These are phyloP conservation scores for Pelecanoides urinatrix DNA, from an alignment of 2,113 vertebrate genomes.

Conservation along the genomic window DNA sequence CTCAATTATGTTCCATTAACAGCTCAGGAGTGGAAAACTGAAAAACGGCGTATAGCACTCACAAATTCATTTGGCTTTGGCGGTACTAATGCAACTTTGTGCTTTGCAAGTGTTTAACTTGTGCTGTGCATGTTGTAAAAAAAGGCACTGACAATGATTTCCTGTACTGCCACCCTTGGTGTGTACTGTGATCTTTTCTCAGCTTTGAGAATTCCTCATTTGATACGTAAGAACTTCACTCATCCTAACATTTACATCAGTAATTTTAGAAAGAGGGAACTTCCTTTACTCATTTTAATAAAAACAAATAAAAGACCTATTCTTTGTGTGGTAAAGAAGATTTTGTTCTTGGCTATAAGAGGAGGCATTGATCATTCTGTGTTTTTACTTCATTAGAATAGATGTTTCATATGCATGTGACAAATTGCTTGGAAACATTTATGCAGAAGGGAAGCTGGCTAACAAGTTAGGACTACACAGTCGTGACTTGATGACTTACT, in stretches of 20 bases:
- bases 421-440: not conserved
- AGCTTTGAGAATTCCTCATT: not conserved
- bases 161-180: not conserved
- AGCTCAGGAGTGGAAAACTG: slow-evolving; percentile 83
- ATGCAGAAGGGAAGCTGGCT: not conserved
- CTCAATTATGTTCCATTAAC: slow-evolving; percentile 89
- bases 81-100: slow-evolving; percentile 93
- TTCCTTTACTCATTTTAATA: not conserved
- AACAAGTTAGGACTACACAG: not conserved
- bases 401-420: not conserved
- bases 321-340: not conserved
- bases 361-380: not conserved
- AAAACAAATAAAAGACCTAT: not conserved
- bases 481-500: not conserved
- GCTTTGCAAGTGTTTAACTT: slow-evolving; percentile 80
- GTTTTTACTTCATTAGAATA: not conserved
- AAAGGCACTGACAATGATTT: not conserved
- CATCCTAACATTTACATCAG: not conserved
- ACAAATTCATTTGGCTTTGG: slow-evolving; percentile 98
- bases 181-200: not conserved
- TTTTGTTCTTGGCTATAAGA: not conserved
- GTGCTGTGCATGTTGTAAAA: not conserved
- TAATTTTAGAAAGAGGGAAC: not conserved
- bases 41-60: slow-evolving; percentile 80
- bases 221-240: not conserved